Conservation (phyloP, 2,797 vertebrate genomes). For the Diceros bicornis region DNA sequence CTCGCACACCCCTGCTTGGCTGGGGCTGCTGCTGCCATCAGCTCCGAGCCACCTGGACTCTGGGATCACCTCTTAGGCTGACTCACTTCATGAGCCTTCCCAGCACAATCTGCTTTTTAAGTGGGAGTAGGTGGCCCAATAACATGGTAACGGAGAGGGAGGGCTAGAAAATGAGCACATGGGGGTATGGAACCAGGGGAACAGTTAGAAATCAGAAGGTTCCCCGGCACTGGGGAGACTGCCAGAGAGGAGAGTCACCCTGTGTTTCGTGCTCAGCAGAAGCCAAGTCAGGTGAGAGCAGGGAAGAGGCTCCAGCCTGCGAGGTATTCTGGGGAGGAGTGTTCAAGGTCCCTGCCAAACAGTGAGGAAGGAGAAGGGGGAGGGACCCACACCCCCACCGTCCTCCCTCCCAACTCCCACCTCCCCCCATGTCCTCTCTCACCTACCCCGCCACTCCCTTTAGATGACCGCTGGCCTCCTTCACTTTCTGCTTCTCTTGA, state of each 20-base stretch:
- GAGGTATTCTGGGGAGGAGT: rapidly evolving
- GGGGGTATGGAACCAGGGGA: neutral
- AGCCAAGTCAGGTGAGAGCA: neutral
- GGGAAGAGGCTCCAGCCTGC: neutral
- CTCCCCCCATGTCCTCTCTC: neutral
- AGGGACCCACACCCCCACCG: rapidly evolving
- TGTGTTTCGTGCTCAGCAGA: neutral
- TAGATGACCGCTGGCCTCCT: neutral
- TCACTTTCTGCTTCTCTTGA: neutral
- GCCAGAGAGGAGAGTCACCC: neutral
- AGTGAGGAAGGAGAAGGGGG: neutral
- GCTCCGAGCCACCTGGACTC: neutral
- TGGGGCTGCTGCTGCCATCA: neutral
- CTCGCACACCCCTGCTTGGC: neutral
- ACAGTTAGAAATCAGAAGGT: neutral
- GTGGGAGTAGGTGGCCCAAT: constrained; percentile 52
- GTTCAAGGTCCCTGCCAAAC: neutral
- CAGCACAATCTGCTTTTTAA: neutral
- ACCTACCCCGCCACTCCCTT: neutral
- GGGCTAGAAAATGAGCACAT: neutral
- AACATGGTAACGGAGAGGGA: neutral
- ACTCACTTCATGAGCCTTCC: constrained; percentile 6
- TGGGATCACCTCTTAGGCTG: neutral
- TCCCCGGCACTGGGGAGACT: neutral
- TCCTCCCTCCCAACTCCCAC: neutral